phyloP scores from a whole-genome alignment of 2,113 vertebrate genomes.

The Hylia prasina region DNA sequence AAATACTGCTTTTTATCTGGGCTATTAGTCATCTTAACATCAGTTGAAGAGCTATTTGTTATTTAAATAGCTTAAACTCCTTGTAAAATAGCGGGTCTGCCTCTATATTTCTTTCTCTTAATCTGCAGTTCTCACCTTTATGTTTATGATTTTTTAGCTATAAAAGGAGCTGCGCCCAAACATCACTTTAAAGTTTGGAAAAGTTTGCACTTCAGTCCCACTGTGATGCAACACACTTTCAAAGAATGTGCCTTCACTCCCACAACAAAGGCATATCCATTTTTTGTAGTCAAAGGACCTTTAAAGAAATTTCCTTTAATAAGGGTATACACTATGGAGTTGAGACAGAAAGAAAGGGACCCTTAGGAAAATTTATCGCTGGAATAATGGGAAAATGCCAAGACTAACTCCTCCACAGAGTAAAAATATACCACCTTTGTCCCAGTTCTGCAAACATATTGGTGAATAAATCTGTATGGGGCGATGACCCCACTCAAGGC shows the following conservation, averaged over 20 bases:
- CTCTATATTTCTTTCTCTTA: constrained; percentile 12
- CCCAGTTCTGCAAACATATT: not conserved
- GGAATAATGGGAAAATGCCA: not conserved
- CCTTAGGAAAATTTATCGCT: not conserved
- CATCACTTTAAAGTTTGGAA: not conserved
- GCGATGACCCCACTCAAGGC: not conserved
- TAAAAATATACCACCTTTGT: not conserved
- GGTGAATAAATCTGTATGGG: not conserved
- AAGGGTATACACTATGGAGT: not conserved
- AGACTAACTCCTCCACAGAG: not conserved
- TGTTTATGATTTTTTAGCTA: not conserved
- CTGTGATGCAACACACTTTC: not conserved
- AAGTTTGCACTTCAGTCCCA: not conserved
- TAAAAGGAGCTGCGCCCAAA: not conserved
- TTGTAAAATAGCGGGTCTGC: not conserved
- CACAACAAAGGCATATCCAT: not conserved
- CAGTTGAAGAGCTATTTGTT: constrained; percentile 15
- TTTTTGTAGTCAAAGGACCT: not conserved
- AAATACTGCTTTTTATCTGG: not conserved
- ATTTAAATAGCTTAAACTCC: constrained; percentile 6
- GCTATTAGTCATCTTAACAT: constrained; percentile 8
- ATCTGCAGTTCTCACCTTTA: not conserved
- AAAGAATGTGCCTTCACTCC: not conserved
- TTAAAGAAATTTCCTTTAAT: not conserved
- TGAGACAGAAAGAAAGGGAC: not conserved